phyloP scores from a whole-genome alignment of 2,888 invertebrate genomes.

The Catotricha subobsoleta region DNA sequence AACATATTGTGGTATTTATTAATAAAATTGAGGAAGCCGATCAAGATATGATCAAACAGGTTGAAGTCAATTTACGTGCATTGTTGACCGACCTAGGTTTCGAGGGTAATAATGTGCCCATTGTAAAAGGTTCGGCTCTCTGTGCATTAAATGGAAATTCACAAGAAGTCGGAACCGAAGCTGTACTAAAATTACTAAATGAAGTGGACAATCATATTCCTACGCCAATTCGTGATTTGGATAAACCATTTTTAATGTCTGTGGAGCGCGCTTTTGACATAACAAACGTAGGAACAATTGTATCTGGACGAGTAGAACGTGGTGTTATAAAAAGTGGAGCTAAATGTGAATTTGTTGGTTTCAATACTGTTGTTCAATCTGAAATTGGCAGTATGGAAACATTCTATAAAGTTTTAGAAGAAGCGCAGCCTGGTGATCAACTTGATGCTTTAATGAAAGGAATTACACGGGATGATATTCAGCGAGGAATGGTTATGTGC shows the following conservation, averaged over 20 bases:
- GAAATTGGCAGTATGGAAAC: slow-evolving; percentile 81
- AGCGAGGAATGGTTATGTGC: slow-evolving; percentile 54
- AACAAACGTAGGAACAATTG: slow-evolving; percentile 85
- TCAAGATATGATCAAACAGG: slow-evolving; percentile 87
- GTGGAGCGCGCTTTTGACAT: slow-evolving; percentile 86
- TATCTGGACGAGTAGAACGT: slow-evolving; percentile 80
- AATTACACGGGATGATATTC: slow-evolving; percentile 73
- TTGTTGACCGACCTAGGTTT: slow-evolving; percentile 88
- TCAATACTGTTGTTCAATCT: slow-evolving; percentile 53
- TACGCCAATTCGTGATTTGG: slow-evolving; percentile 69
- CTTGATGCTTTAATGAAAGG: slow-evolving; percentile 81
- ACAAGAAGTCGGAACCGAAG: slow-evolving; percentile 62
- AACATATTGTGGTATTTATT: slow-evolving; percentile 82
- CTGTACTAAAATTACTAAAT: slow-evolving; percentile 63
- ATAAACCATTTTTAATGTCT: slow-evolving; percentile 87
- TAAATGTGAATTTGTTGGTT: slow-evolving; percentile 84
- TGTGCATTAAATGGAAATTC: slow-evolving; percentile 76
- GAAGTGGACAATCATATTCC: slow-evolving; percentile 76
- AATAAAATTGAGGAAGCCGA: slow-evolving; percentile 94
- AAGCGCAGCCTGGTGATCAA: slow-evolving; percentile 94
- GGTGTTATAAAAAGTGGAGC: slow-evolving; percentile 70
- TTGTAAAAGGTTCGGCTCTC: slow-evolving; percentile 59
- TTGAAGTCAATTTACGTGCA: slow-evolving; percentile 94
- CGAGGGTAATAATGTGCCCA: slow-evolving; percentile 74
- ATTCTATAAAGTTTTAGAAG: slow-evolving; percentile 89